Evolutionary conservation across 2,113 vertebrate species (phyloP).

Genomic region (Corythornis cristatus): DNA sequence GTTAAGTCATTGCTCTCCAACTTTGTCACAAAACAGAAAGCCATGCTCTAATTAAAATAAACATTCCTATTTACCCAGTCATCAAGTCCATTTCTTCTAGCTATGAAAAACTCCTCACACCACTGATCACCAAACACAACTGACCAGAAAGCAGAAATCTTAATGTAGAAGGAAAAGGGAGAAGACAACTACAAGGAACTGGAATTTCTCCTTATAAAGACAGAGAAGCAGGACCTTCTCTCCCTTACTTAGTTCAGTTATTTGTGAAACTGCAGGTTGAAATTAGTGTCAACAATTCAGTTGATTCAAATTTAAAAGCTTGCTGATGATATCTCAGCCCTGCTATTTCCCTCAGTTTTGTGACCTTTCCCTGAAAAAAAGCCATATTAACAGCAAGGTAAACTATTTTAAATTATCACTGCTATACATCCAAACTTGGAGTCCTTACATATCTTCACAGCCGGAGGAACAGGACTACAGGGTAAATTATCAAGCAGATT

Average conservation of each 20-base stretch:
- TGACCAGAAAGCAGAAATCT: background rate
- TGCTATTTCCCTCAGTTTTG: background rate
- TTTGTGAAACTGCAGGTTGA: background rate
- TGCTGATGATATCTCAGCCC: background rate
- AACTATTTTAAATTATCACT: background rate
- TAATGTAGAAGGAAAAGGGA: background rate
- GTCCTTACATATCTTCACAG: background rate
- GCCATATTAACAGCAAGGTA: background rate
- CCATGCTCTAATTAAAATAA: background rate
- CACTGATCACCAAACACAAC: background rate
- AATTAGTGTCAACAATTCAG: background rate
- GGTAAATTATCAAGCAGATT: background rate
- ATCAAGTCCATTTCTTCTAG: background rate
- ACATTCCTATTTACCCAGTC: background rate
- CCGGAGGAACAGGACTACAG: background rate
- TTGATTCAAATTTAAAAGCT: background rate
- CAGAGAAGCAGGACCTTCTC: background rate
- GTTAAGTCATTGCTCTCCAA: background rate
- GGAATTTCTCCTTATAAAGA: background rate
- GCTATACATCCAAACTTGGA: background rate
- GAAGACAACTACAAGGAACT: background rate
- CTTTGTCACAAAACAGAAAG: background rate
- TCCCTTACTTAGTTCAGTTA: background rate
- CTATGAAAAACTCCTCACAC: background rate
- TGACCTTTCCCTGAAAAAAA: background rate